A percentile compares a stretch with the other conserved stretches of the same genome.
Evolutionary conservation across 2,888 invertebrate genomes (phyloP).

Genomic region (Gisinianus flammeolus): DNA sequence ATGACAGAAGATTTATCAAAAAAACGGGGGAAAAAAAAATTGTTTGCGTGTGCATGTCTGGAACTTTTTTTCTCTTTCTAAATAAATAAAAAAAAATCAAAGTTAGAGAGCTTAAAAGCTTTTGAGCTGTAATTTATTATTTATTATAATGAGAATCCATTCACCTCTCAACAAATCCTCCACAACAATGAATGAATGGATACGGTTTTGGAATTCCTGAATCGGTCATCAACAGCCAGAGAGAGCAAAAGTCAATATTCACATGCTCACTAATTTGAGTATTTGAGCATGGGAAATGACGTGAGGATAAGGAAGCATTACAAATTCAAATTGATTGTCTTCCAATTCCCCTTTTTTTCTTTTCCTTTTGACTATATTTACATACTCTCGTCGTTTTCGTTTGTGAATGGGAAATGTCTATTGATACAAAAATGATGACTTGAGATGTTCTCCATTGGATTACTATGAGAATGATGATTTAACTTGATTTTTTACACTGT

Average conservation of each 20-base stretch:
- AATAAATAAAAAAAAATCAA: too few relatives aligned
- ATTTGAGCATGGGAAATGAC: background rate
- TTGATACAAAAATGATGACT: background rate
- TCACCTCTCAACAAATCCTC: background rate
- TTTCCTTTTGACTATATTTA: too few relatives aligned
- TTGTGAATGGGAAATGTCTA: background rate
- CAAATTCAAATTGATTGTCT: too few relatives aligned
- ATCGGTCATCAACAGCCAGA: background rate
- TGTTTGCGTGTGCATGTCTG: background rate
- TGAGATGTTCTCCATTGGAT: too few relatives aligned
- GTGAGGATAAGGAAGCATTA: too few relatives aligned
- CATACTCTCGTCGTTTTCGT: too few relatives aligned
- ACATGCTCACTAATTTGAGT: too few relatives aligned
- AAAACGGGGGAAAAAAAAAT: background rate
- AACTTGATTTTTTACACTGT: background rate
- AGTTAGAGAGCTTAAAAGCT: too few relatives aligned
- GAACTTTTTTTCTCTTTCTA: too few relatives aligned
- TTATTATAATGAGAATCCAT: too few relatives aligned
- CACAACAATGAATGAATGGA: background rate
- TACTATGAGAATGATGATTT: background rate
- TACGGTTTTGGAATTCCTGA: background rate
- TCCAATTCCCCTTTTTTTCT: background rate
- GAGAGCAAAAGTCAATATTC: background rate
- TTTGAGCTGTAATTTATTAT: too few relatives aligned
- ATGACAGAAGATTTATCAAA: background rate